These are phyloP conservation scores for Diadema setosum DNA, from an alignment of 35 echinoderm and acorn worm genomes.

Conservation along the genomic window DNA sequence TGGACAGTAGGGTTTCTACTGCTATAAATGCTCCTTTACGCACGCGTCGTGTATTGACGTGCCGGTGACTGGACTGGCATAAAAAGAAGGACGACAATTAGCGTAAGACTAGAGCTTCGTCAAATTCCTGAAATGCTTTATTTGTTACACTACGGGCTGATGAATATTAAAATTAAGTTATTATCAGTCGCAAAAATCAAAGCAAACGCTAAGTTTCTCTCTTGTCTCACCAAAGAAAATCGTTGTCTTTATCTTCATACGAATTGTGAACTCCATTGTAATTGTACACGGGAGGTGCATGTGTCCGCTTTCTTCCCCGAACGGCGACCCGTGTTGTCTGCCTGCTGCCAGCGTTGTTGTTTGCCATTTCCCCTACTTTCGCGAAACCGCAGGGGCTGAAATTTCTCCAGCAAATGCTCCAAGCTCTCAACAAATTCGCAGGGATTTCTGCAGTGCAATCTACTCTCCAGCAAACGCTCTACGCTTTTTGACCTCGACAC, in stretches of 20 bases:
- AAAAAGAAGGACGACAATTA: too few relatives aligned
- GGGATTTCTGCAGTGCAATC: background rate
- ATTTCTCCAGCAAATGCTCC: background rate
- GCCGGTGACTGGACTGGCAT: too few relatives aligned
- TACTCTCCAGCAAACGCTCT: background rate
- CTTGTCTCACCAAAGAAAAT: conserved; percentile 89
- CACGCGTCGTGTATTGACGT: too few relatives aligned
- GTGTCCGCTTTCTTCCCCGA: conserved; percentile 64
- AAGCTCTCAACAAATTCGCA: background rate
- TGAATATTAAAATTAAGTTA: too few relatives aligned
- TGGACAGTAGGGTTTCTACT: too few relatives aligned
- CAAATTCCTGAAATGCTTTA: too few relatives aligned
- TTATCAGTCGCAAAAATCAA: too few relatives aligned
- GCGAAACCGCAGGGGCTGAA: background rate
- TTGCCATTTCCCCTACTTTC: conserved; percentile 38
- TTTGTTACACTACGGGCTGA: too few relatives aligned
- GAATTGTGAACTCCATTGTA: conserved; percentile 98
- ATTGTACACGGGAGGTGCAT: conserved; percentile 68
- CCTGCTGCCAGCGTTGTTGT: conserved; percentile 17
- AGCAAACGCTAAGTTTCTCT: too few relatives aligned
- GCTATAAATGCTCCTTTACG: too few relatives aligned
- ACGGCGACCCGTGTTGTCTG: conserved; percentile 37
- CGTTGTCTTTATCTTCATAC: conserved; percentile 99
- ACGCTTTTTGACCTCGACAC: background rate
- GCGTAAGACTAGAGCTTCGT: too few relatives aligned